Evolutionary conservation across 2,113 vertebrate species (phyloP).

Genomic region (Spheniscus mendiculus): DNA sequence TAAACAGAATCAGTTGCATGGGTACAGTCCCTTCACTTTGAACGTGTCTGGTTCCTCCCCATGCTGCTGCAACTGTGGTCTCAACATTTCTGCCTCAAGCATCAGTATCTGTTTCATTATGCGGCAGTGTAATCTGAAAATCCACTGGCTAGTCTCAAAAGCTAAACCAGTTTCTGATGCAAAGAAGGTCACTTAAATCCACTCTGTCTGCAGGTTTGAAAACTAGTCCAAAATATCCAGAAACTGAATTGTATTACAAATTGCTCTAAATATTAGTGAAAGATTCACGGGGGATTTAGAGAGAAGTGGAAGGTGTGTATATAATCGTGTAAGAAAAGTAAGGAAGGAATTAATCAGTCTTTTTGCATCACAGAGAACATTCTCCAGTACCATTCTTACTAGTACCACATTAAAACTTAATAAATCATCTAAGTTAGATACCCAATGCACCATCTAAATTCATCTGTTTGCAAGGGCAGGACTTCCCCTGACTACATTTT

Average conservation of each 20-base stretch:
- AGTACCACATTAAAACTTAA: not conserved
- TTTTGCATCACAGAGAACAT: not conserved
- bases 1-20: not conserved
- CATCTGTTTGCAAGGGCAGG: not conserved
- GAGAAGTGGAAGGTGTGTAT: not conserved
- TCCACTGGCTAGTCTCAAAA: not conserved
- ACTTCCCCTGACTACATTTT: not conserved
- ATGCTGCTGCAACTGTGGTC: not conserved
- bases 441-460: not conserved
- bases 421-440: not conserved
- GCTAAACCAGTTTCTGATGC: not conserved
- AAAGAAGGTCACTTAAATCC: constrained; percentile 43
- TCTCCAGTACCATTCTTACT: not conserved
- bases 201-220: not conserved
- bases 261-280: not conserved
- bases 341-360: not conserved
- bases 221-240: not conserved
- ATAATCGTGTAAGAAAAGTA: not conserved
- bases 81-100: not conserved
- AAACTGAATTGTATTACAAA: not conserved
- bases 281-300: not conserved
- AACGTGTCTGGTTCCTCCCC: fast-evolving
- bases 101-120: not conserved
- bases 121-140: not conserved
- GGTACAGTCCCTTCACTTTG: not conserved